phyloP scores from a whole-genome alignment of 1,140 invertebrate species.

The Drosophila sproati region DNA sequence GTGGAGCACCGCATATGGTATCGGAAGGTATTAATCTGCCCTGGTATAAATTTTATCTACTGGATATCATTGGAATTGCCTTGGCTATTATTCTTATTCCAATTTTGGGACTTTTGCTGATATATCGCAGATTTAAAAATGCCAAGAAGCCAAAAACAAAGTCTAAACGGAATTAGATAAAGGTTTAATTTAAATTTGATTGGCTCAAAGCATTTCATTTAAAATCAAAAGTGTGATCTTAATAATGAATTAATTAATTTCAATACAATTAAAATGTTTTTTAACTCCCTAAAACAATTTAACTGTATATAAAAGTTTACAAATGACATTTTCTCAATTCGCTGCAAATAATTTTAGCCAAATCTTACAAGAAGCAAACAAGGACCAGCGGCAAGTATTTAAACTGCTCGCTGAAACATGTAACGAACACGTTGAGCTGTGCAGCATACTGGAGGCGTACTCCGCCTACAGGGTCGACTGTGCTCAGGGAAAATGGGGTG shows the following conservation, averaged over 20 bases:
- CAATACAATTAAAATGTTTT: neutral
- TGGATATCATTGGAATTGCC: conserved; percentile 85
- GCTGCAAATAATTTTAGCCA: conserved; percentile 52
- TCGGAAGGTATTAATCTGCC: conserved; percentile 85
- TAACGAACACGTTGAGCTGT: no score
- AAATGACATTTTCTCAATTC: conserved; percentile 31
- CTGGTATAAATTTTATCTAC: conserved; percentile 87
- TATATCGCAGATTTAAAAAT: conserved; percentile 28
- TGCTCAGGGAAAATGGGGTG: no score
- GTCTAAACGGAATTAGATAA: conserved; percentile 24
- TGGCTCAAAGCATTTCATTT: conserved; percentile 31
- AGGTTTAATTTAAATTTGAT: no score
- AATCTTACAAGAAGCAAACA: no score
- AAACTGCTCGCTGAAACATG: conserved; percentile 38
- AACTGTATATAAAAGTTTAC: conserved; percentile 26
- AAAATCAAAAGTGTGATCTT: conserved; percentile 25
- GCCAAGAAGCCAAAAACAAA: conserved; percentile 37
- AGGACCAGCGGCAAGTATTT: no score
- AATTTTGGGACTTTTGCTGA: conserved; percentile 22
- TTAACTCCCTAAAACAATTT: conserved; percentile 28
- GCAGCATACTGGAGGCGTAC: conserved; percentile 65
- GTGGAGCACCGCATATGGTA: conserved; percentile 86
- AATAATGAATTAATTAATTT: neutral
- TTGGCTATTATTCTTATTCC: neutral
- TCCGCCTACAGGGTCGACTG: conserved; percentile 36